These are phyloP conservation scores for Drosophila rubida DNA, from an alignment of 2,888 invertebrate species.

Conservation along the genomic window DNA sequence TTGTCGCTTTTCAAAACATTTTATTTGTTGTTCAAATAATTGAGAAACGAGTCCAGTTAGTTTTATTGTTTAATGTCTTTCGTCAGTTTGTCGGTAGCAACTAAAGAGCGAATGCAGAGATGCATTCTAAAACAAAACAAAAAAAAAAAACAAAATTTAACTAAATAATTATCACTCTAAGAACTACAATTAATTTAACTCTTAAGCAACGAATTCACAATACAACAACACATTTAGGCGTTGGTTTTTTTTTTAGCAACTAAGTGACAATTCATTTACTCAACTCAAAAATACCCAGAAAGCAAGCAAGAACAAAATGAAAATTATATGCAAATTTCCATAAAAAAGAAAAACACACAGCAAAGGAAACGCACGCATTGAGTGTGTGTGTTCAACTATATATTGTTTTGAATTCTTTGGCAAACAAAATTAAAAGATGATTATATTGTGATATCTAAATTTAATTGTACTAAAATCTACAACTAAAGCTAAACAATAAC, in stretches of 20 bases:
- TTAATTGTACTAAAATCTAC: constrained; percentile 55
- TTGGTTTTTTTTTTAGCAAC: constrained; percentile 11
- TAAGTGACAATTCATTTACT: constrained; percentile 44
- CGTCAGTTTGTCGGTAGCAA: constrained; percentile 18
- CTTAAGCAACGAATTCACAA: constrained; percentile 22
- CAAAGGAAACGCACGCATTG: no score
- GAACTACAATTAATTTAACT: constrained; percentile 21
- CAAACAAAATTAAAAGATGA: constrained; percentile 62
- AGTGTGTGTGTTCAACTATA: not conserved
- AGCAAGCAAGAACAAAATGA: constrained; percentile 10
- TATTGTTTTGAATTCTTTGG: constrained; percentile 49
- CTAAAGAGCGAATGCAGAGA: constrained; percentile 30
- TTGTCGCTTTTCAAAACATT: constrained; percentile 22
- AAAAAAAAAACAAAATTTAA: constrained; percentile 16
- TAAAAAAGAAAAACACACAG: constrained; percentile 15
- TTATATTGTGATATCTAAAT: constrained; percentile 76
- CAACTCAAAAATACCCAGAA: constrained; percentile 23
- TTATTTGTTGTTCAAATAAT: not conserved
- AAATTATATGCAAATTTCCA: constrained; percentile 34
- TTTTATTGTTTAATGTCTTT: constrained; percentile 12
- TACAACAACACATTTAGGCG: constrained; percentile 16
- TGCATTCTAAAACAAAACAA: constrained; percentile 18
- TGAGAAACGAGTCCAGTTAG: not conserved
- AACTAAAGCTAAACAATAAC: constrained; percentile 2
- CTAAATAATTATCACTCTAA: constrained; percentile 39